A percentile compares a stretch with the other conserved stretches of the same genome.
Conservation (phyloP, 2,113 vertebrate species). For the Hydropotes inermis region DNA sequence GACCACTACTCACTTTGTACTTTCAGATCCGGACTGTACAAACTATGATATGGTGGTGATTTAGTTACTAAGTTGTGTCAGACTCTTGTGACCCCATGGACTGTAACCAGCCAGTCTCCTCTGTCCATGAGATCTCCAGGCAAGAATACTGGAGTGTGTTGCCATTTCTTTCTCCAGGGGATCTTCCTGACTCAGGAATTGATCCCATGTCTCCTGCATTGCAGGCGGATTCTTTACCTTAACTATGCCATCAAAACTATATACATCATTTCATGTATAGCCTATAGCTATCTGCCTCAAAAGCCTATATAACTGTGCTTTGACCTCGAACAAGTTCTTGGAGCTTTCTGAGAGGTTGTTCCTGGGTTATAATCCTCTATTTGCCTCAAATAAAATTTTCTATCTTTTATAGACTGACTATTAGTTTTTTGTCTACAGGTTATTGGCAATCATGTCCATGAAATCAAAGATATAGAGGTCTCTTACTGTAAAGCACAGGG, state of each 20-base stretch:
- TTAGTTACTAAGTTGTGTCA: background rate
- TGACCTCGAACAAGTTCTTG: background rate
- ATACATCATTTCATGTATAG: background rate
- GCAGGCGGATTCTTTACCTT: background rate
- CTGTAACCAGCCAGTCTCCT: background rate
- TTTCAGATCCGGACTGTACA: background rate
- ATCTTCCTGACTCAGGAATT: background rate
- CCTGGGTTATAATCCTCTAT: background rate
- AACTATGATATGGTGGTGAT: background rate
- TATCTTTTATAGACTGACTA: background rate
- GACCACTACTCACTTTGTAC: background rate
- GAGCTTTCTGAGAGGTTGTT: background rate
- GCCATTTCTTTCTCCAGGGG: background rate
- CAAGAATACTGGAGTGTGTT: background rate
- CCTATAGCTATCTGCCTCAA: background rate
- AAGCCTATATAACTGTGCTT: background rate
- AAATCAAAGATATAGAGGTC: background rate
- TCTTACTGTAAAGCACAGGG: background rate
- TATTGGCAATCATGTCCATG: background rate
- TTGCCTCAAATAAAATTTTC: background rate
- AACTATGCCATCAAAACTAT: background rate
- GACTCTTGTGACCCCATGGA: background rate
- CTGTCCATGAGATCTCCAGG: background rate
- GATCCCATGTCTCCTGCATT: background rate
- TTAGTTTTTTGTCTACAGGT: background rate